Percentiles rank a stretch among this genome's conserved stretches.
phyloP scores from a whole-genome alignment of 2,888 invertebrate genomes.

The Lasioglossum morio region DNA sequence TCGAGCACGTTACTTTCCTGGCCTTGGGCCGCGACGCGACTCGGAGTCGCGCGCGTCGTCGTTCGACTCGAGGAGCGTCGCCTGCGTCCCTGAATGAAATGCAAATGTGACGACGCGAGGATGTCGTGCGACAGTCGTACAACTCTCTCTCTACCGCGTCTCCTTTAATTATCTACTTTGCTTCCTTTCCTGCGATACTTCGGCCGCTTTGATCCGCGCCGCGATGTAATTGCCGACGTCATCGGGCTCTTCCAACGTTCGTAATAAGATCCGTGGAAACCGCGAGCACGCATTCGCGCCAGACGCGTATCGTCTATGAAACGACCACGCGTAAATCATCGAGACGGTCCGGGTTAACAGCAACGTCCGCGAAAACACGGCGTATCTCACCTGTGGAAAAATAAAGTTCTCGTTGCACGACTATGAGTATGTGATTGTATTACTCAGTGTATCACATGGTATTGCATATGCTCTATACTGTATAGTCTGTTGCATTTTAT shows the following conservation, averaged over 20 bases:
- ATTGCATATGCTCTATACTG: too few species aligned
- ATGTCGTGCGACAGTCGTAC: not conserved
- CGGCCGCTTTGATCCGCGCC: not conserved
- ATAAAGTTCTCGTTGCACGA: not conserved
- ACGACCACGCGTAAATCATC: not conserved
- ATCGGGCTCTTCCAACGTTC: not conserved
- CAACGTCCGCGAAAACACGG: not conserved
- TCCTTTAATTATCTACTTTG: constrained; percentile 47
- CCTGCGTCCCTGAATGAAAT: constrained; percentile 16
- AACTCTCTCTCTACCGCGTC: not conserved
- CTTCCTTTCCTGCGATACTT: constrained; percentile 25
- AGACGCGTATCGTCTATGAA: not conserved
- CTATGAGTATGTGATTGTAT: too few species aligned
- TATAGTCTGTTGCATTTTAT: too few species aligned
- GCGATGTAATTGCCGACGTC: not conserved
- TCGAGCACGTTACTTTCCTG: constrained; percentile 36
- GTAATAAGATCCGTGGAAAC: not conserved
- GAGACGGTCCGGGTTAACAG: not conserved
- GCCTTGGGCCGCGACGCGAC: not conserved
- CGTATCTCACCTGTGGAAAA: not conserved
- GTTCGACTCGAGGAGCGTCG: constrained; percentile 30
- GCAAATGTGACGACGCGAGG: constrained; percentile 30
- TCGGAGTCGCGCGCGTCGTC: constrained; percentile 23
- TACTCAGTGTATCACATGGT: too few species aligned
- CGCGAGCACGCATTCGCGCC: not conserved